A percentile compares a stretch with the other conserved stretches of the same genome.
Conservation (phyloP, 2,888 invertebrate species). For the Choristoneura rosaceana region DNA sequence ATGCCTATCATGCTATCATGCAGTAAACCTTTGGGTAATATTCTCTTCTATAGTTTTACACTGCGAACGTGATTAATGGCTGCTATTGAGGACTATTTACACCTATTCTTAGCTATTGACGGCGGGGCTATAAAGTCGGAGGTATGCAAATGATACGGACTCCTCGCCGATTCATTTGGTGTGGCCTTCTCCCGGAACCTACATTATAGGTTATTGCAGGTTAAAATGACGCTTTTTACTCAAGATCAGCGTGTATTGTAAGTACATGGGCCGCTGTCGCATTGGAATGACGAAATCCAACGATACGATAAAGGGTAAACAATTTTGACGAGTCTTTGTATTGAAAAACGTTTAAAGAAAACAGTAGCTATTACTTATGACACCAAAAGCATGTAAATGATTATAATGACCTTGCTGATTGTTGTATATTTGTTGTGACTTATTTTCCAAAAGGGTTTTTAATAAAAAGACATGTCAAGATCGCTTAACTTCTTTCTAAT, state of each 20-base stretch:
- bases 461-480: too few species aligned
- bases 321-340: too few species aligned
- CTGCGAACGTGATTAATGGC: not conserved
- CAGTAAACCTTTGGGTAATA: not conserved
- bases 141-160: slow-evolving; percentile 70
- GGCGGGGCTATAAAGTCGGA: slow-evolving; percentile 59
- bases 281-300: too few species aligned
- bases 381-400: too few species aligned
- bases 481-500: too few species aligned
- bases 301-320: too few species aligned
- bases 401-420: too few species aligned
- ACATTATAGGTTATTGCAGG: slow-evolving; percentile 50
- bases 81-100: slow-evolving; percentile 13
- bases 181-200: slow-evolving; percentile 57
- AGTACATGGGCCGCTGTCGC: too few species aligned
- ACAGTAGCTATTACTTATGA: too few species aligned
- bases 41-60: not conserved
- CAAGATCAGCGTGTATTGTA: not conserved
- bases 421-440: too few species aligned
- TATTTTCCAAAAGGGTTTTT: too few species aligned
- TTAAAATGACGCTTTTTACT: slow-evolving; percentile 59
- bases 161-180: slow-evolving; percentile 65
- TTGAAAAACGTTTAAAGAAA: too few species aligned
- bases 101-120: slow-evolving; percentile 9
- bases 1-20: not conserved